Percentiles rank a stretch among this genome's conserved stretches.
phyloP scores from a whole-genome alignment of 2,113 vertebrate genomes.

The Pelobates fuscus region DNA sequence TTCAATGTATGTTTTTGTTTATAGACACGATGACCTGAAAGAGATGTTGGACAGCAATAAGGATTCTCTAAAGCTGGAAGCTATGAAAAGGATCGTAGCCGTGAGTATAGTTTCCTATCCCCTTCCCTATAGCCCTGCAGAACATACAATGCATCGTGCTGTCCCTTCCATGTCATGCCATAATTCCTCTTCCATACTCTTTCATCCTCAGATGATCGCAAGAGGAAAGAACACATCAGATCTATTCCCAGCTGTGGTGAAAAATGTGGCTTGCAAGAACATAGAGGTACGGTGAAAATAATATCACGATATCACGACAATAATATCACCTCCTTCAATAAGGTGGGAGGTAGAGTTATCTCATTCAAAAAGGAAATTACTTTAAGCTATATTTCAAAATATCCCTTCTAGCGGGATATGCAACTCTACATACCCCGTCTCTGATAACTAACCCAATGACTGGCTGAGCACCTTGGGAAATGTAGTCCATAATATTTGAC shows the following conservation, averaged over 20 bases:
- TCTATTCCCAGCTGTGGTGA: constrained; percentile 96
- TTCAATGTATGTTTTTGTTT: constrained; percentile 6
- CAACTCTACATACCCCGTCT: too few relatives aligned
- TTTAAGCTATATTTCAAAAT: too few relatives aligned
- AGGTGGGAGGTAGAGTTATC: background rate
- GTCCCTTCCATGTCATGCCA: background rate
- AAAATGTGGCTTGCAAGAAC: constrained; percentile 98
- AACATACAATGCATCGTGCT: background rate
- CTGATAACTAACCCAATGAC: too few relatives aligned
- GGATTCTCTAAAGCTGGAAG: constrained; percentile 95
- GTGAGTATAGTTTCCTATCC: constrained; percentile 69
- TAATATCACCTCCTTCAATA: background rate
- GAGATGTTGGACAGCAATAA: constrained; percentile 99
- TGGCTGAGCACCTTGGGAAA: too few relatives aligned
- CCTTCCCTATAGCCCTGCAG: background rate
- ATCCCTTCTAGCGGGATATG: too few relatives aligned
- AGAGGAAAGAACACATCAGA: constrained; percentile 95
- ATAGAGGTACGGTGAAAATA: constrained; percentile 81
- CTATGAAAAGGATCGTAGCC: constrained; percentile 98
- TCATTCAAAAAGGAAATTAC: background rate
- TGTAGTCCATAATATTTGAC: too few relatives aligned
- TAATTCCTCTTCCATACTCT: constrained; percentile 4
- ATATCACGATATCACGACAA: background rate
- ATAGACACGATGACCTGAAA: constrained; percentile 94
- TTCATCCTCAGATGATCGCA: constrained; percentile 86